A percentile compares a stretch with the other conserved stretches of the same genome.
These are phyloP conservation scores for Atrichornis clamosus DNA, from an alignment of 2,113 vertebrate genomes.

Conservation along the genomic window DNA sequence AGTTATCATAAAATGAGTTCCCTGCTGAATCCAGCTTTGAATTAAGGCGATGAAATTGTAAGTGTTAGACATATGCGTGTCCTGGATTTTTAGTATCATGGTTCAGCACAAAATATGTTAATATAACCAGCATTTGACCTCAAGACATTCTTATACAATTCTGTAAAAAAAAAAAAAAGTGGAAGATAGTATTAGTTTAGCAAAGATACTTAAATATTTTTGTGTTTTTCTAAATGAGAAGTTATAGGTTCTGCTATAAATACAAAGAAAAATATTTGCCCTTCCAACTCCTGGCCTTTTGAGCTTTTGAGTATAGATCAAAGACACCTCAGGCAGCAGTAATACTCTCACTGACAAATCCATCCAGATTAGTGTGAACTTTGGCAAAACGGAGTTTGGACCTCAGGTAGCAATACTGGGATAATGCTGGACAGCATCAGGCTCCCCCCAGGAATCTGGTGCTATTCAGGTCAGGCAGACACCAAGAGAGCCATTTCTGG, in stretches of 20 bases:
- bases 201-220: neutral
- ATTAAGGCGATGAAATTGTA: neutral
- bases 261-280: neutral
- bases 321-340: neutral
- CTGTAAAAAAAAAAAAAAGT: neutral
- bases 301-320: accelerated
- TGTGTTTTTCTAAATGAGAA: neutral
- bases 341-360: neutral
- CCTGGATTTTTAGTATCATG: neutral
- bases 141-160: neutral
- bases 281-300: neutral
- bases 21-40: neutral
- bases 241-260: neutral
- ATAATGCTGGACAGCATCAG: neutral
- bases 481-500: neutral
- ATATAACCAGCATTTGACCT: neutral
- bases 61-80: neutral
- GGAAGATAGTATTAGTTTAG: neutral
- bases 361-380: neutral
- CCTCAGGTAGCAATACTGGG: neutral
- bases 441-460: neutral
- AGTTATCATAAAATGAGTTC: neutral
- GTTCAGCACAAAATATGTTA: neutral
- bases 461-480: neutral
- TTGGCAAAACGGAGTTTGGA: neutral